Evolutionary conservation across 2,888 invertebrate species (phyloP).

Genomic region (Microctonus brassicae): DNA sequence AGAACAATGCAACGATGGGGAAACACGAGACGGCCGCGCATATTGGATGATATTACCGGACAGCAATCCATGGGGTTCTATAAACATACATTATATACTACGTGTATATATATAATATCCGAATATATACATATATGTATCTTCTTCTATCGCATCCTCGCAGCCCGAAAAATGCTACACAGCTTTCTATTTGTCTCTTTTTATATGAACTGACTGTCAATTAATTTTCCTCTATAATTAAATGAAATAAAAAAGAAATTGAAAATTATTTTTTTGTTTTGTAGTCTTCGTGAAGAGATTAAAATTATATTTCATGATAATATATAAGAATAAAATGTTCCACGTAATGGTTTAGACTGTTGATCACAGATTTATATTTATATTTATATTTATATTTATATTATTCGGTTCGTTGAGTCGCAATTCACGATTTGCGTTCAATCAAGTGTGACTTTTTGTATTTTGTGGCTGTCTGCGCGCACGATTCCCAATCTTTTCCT

Average conservation of each 20-base stretch:
- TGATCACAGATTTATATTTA: slow-evolving; percentile 45
- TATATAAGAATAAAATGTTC: slow-evolving; percentile 13
- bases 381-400: not conserved
- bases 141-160: slow-evolving; percentile 37
- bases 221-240: not conserved
- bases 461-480: slow-evolving; percentile 46
- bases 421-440: slow-evolving; percentile 43
- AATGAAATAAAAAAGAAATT: too few relatives aligned
- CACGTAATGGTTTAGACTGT: slow-evolving; percentile 1
- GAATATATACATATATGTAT: not conserved
- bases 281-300: not conserved
- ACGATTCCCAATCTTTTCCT: too few relatives aligned
- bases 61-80: slow-evolving; percentile 48
- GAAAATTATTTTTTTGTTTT: not conserved
- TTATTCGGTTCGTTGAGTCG: slow-evolving; percentile 46
- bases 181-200: not conserved
- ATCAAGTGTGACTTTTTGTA: slow-evolving; percentile 44
- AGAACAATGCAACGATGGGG: slow-evolving; percentile 64
- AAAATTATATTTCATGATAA: not conserved
- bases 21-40: slow-evolving; percentile 62
- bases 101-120: not conserved
- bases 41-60: slow-evolving; percentile 65
- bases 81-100: slow-evolving; percentile 19
- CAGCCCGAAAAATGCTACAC: slow-evolving; percentile 2
- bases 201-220: not conserved